phyloP scores from a whole-genome alignment of 2,113 vertebrate species.

The Tetrax tetrax region DNA sequence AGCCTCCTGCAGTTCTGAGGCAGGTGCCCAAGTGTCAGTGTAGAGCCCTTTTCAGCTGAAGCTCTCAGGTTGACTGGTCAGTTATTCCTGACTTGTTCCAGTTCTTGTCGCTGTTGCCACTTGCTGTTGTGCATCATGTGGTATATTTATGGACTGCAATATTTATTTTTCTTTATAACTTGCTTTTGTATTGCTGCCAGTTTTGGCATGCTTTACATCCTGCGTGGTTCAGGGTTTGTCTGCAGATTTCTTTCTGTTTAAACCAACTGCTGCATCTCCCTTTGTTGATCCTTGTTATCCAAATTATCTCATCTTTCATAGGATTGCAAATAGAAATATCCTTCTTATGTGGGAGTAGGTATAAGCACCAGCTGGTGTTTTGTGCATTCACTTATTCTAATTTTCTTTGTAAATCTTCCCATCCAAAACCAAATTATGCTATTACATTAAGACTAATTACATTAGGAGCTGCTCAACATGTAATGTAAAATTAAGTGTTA shows the following conservation, averaged over 20 bases:
- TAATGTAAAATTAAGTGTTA: constrained; percentile 54
- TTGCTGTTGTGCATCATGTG: neutral
- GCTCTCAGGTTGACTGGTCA: neutral
- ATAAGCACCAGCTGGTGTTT: constrained; percentile 69
- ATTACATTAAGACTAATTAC: constrained; percentile 62
- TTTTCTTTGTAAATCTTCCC: constrained; percentile 67
- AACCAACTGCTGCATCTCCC: constrained; percentile 57
- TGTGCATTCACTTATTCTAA: constrained; percentile 64
- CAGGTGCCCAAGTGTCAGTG: neutral
- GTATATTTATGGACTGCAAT: constrained; percentile 14
- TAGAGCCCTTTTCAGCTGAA: neutral
- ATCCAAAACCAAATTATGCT: constrained; percentile 53
- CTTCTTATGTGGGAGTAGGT: constrained; percentile 62
- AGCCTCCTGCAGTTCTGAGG: neutral
- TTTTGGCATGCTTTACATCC: constrained; percentile 38
- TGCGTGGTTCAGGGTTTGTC: constrained; percentile 35
- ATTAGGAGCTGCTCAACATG: constrained; percentile 42
- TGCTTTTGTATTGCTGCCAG: constrained; percentile 14
- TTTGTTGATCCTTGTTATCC: constrained; percentile 68
- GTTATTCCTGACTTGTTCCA: neutral
- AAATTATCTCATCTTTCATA: constrained; percentile 67
- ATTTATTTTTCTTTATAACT: constrained; percentile 41
- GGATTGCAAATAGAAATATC: constrained; percentile 64
- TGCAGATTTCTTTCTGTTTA: constrained; percentile 50
- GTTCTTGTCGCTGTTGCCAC: neutral